Evolutionary conservation across 2,888 invertebrate species (phyloP), one percentile per base, ranked within the genome.

Genomic region (Carpatolechia fugitivella): DNA sequence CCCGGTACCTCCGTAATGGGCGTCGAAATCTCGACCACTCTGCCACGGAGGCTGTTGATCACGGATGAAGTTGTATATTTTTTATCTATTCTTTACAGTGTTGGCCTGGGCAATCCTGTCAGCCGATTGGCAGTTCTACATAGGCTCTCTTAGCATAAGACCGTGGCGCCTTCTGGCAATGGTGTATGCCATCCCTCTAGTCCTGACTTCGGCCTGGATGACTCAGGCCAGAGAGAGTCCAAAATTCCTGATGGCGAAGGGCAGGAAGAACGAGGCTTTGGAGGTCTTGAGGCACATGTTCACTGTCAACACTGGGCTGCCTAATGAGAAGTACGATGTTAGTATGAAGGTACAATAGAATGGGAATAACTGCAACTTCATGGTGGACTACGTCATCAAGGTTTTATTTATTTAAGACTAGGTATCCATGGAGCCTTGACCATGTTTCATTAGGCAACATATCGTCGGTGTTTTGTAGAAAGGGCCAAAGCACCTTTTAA

Each of bases 111-210:
- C 90, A 0, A 87, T 95, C 1, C 90, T 96, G 7, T 93, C 95
- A 0, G 59, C 76, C 36, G 66, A 85, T 40, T 81, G 91, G 72
- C 70, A 82, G 1, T 62, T 80, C 13, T 59, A 79, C 0, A 38
- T 80, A 1, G 80, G 79, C 0, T 35, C 77, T 0, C 63, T 92
- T 1, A 78, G 78, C 1, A 62, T 95, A 51, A 89, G 92, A 51
- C 94, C 95, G 0, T 97, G 97, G 96, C 90, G 96, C 3, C 68
- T 95, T 5, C 92, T 95, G 57, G 82, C 96, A 0, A 86, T 93
- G 0, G 73, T 92, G 0, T 92, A 95, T 65, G 91, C 93, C 0
- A 30, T 93, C 0, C 93, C 95, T 0, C 91, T 94, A 29, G 64
- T 95, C 0, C 56, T 85, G 3, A 76, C 82, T 3, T 87, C 84